Evolutionary conservation across 2,797 vertebrate genomes (phyloP), one percentile per base, ranked within the genome.

Genomic region (Hydrocynus forskahlii): DNA sequence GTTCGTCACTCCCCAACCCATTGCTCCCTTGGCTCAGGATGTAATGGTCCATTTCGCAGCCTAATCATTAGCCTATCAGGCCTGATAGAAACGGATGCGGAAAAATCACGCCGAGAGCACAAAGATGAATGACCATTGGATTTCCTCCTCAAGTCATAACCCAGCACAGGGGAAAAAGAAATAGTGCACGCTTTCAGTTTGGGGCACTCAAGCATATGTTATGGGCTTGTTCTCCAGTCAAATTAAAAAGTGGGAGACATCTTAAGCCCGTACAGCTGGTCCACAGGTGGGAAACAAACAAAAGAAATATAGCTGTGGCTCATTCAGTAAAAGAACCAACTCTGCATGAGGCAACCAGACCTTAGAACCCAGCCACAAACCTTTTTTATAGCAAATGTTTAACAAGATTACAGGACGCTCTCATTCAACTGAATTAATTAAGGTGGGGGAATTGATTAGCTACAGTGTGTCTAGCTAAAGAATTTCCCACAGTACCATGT

Each of bases 21-120:
- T 16, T 67, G 55, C 60, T 52, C 76, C 43, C 50, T 54, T 21
- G 13, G 50, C 23, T 63, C 74, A 81, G 79, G 63, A 72, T 80
- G 64, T 75, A 76, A 75, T 35, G 21, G 78, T 55, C 23, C 75
- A 86, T 86, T 83, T 83, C 66, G 67, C 79, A 43, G 66, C 75
- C 74, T 78, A 78, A 79, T 83, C 76, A 80, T 82, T 80, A 82
- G 64, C 80, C 81, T 25, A 21, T 40, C 7, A 40, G 52, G 19
- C 59, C 70, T 54, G 73, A 75, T 60, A 75, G 45, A 55, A 43
- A 67, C 25, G 38, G 23, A 57, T 43, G 43, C 57, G 25, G 10
- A 6, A 57, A 74, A 64, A 68, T 43, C 48, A 78, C 62, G 19
- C 57, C 77, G 50, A 74, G 68, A 64, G 16, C 1, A 12, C 43